Base-by-base conservation (phyloP, 2,797 vertebrate species). In the Enteromius fasciolatus region DNA sequence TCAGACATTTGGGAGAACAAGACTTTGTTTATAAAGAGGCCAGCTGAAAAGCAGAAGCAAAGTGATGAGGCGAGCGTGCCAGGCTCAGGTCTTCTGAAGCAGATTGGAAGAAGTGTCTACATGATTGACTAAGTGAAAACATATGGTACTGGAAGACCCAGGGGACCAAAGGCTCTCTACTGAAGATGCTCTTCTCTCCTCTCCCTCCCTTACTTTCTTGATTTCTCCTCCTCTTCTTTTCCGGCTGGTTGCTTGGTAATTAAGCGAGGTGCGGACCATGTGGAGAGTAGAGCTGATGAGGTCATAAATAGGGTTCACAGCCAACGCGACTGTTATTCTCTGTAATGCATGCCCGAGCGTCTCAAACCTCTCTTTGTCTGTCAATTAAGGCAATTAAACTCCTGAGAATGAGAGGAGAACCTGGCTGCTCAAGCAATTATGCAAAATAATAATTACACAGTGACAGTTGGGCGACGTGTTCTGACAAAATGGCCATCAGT, bases 101-200 rank as follows among this genome's bases (percentile, higher is more conserved):
- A 89, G 90, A 88, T 90, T 92, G 90, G 89, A 87, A 81, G 87
- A 87, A 88, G 86, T 88, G 89, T 90, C 75, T 87, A 93, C 90
- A 93, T 87, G 91, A 91, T 91, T 90, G 92, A 89, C 90, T 93
- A 92, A 94, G 91, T 93, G 91, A 87, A 92, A 92, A 90, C 92
- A 93, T 92, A 92, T 89, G 91, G 91, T 70, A 28, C 64, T 68
- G 84, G 82, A 63, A 39, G 5, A 83, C 90, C 81, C 85, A 0
- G 52, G 90, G 86, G 92, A 91, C 81, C 83, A 63, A 84, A 81
- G 44, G 64, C 83, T 85, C 50, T 86, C 81, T 70, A 75, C 86
- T 63, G 79, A 84, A 84, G 85, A 87, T 76, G 79, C 74, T 77
- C 76, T 80, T 20, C 50, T 77, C 76, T 80, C 25, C 50, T 68